Evolutionary conservation across 2,113 vertebrate genomes (phyloP).

Genomic region (Macquaria australasica): DNA sequence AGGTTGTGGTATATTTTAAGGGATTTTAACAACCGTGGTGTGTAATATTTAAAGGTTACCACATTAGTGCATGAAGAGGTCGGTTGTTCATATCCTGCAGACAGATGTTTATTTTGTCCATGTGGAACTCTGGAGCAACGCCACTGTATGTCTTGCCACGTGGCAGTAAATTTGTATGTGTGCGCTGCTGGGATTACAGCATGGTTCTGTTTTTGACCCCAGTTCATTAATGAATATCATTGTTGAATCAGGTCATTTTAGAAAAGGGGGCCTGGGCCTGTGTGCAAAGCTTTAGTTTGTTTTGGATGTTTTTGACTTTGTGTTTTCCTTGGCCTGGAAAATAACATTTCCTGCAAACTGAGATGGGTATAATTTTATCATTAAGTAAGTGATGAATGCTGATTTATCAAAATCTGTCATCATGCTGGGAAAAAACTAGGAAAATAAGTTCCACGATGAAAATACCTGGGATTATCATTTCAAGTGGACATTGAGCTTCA

Average conservation of each 20-base stretch:
- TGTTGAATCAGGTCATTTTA: background rate
- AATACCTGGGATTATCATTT: background rate
- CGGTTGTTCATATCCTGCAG: slow-evolving; percentile 12
- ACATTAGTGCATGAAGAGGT: slow-evolving; percentile 7
- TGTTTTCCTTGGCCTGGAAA: background rate
- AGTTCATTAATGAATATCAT: background rate
- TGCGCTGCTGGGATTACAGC: slow-evolving; percentile 25
- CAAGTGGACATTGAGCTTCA: background rate
- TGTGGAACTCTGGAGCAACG: too few relatives aligned
- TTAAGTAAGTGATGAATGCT: background rate
- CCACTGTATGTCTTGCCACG: slow-evolving; percentile 27
- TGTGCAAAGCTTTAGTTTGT: background rate
- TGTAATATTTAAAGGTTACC: background rate
- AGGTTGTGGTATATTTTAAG: background rate
- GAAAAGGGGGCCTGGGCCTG: background rate
- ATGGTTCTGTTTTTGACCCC: slow-evolving; percentile 11
- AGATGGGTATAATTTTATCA: background rate
- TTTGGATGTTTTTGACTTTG: background rate
- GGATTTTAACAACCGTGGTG: background rate
- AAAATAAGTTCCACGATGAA: background rate
- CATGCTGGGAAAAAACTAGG: background rate
- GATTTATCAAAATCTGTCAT: background rate
- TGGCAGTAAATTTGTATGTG: slow-evolving; percentile 24
- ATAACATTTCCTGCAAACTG: background rate
- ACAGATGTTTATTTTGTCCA: slow-evolving; percentile 15